These are phyloP conservation scores for Actinostola sp. DNA, from an alignment of 92 coral and sea anemone species.

Conservation along the genomic window DNA sequence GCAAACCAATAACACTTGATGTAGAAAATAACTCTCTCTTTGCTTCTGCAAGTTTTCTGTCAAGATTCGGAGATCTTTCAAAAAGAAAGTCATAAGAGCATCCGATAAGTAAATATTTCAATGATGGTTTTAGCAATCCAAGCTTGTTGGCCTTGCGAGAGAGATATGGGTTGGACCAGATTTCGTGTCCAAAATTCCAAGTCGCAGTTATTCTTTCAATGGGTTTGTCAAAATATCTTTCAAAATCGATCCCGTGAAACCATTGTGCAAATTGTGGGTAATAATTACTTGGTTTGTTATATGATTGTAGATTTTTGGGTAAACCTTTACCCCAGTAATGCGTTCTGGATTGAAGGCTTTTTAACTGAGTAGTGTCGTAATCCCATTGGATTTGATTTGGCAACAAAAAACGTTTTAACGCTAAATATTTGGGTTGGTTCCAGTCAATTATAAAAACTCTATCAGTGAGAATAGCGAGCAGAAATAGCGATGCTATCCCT, in stretches of 20 bases:
- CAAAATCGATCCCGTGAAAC: slow-evolving; percentile 39
- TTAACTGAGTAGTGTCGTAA: slow-evolving; percentile 30
- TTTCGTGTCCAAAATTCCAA: slow-evolving; percentile 69
- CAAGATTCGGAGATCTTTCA: slow-evolving; percentile 40
- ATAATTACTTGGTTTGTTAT: slow-evolving; percentile 15
- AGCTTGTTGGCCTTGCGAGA: slow-evolving; percentile 14
- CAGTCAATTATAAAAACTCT: slow-evolving; percentile 76
- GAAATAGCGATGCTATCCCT: slow-evolving; percentile 48
- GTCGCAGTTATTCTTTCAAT: slow-evolving; percentile 58
- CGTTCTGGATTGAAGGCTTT: slow-evolving; percentile 31
- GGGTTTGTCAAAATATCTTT: slow-evolving; percentile 39
- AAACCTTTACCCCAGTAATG: slow-evolving; percentile 65
- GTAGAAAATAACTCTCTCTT: slow-evolving; percentile 22
- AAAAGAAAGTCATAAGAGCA: slow-evolving; percentile 72
- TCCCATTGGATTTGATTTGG: slow-evolving; percentile 66
- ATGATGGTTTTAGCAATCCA: slow-evolving; percentile 7
- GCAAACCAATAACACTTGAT: slow-evolving; percentile 48
- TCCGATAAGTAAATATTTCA: slow-evolving; percentile 34
- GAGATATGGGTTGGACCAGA: slow-evolving; percentile 50
- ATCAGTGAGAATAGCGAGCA: slow-evolving; percentile 62
- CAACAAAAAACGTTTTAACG: slow-evolving; percentile 38
- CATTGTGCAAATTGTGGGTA: slow-evolving; percentile 39
- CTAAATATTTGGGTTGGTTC: slow-evolving; percentile 26
- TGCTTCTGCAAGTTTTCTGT: slow-evolving; percentile 27
- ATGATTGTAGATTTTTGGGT: slow-evolving; percentile 17